phyloP scores from a whole-genome alignment of 2,113 vertebrate genomes.

The Scopus umbretta region DNA sequence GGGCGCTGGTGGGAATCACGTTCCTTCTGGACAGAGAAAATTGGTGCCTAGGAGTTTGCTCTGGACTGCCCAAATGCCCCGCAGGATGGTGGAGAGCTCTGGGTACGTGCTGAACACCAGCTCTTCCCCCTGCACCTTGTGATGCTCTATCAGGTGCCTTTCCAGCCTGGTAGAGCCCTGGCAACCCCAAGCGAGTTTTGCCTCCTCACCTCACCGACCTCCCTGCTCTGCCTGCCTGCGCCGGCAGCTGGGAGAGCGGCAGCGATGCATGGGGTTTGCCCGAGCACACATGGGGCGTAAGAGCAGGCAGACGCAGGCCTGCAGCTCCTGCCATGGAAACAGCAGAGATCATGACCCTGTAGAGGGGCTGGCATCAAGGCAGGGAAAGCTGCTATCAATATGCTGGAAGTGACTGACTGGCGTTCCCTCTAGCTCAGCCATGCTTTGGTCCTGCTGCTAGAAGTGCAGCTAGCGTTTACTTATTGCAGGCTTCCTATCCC shows the following conservation, averaged over 20 bases:
- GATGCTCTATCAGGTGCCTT: not conserved
- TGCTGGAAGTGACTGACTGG: fast-evolving
- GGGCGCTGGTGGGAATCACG: fast-evolving
- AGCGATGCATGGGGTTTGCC: not conserved
- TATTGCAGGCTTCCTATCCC: not conserved
- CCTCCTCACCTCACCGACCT: not conserved
- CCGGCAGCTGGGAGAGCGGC: fast-evolving
- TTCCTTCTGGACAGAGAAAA: not conserved
- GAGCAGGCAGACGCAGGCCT: not conserved
- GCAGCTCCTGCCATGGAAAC: not conserved
- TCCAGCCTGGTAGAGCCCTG: not conserved
- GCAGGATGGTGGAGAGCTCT: not conserved
- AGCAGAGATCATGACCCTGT: not conserved
- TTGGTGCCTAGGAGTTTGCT: not conserved
- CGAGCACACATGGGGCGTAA: fast-evolving
- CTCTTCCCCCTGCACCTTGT: not conserved
- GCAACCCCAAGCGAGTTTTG: not conserved
- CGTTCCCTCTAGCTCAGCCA: not conserved
- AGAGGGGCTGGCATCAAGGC: not conserved
- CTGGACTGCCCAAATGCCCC: not conserved
- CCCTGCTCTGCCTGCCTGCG: not conserved
- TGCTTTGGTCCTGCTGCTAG: not conserved
- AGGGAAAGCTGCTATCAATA: not conserved
- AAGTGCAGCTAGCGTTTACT: not conserved
- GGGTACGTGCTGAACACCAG: not conserved